Evolutionary conservation across 2,888 invertebrate species (phyloP).

Genomic region (Megamerina dolium): DNA sequence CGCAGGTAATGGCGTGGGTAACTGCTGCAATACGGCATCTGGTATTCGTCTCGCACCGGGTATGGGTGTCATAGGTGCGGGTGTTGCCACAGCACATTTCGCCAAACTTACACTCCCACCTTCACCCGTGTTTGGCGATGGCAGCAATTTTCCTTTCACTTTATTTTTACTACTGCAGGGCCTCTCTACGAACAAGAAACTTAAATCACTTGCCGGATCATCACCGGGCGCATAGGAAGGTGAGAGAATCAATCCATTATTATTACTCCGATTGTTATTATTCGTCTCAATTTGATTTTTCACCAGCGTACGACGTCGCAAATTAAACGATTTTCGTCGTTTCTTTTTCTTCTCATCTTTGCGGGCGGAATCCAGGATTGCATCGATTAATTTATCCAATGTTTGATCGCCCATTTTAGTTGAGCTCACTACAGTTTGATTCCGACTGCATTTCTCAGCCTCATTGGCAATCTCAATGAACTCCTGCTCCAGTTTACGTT

Average conservation of each 20-base stretch:
- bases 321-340: constrained; percentile 37
- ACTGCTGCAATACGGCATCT: constrained; percentile 19
- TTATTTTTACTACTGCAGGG: constrained; percentile 1
- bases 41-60: constrained; percentile 14
- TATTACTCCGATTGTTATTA: too few species aligned
- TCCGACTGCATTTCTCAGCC: constrained; percentile 1
- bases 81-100: constrained; percentile 22
- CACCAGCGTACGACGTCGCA: constrained; percentile 38
- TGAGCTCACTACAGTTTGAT: constrained; percentile 31
- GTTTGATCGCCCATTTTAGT: constrained; percentile 45
- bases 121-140: too few species aligned
- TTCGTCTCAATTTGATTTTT: constrained; percentile 29
- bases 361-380: constrained; percentile 46
- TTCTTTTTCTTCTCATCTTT: constrained; percentile 39
- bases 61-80: constrained; percentile 26
- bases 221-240: constrained; percentile 47
- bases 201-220: constrained; percentile 47
- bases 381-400: constrained; percentile 46
- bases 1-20: constrained; percentile 27
- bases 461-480: constrained; percentile 29
- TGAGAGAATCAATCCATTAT: constrained; percentile 27
- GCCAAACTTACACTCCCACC: too few species aligned
- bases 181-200: constrained; percentile 29
- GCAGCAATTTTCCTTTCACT: background rate
- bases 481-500: constrained; percentile 38